Base-by-base conservation (phyloP, 2,888 invertebrate species). In the Proisotoma minuta region DNA sequence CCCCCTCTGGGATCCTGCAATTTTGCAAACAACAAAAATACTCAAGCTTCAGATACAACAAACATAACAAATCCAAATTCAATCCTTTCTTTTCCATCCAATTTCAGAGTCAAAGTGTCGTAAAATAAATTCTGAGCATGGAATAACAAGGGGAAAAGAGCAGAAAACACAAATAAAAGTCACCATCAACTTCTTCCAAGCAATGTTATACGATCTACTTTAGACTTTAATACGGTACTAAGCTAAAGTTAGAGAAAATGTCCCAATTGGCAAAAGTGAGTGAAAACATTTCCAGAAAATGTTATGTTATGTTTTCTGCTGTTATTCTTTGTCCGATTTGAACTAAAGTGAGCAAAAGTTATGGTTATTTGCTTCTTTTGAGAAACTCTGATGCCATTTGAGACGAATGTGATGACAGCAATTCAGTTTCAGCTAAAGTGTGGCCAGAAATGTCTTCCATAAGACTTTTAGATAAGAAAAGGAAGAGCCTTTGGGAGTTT, bases 1-100 rank as follows among this genome's bases (percentile, higher is more conserved):
- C 85, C 84, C 75, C 90, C 87, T 79, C 88, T 85, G 75, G 87
- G 84, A 81, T 91, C 90, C 91, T 91, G 76, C 26, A 76, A 34
- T 34, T 34, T 34, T 8, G 34, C 34, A 34, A 34, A 34, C 34
- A 15, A 34, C 34, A 15, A 34, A 34, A 34, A 34, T 34, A 34
- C 34, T 8, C 34, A 8, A 34, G 15, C 8, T 34, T 10, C 15
- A 8, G 34, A 34, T 34, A 10, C 34, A 34, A 15, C 8, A 34
- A 15, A 10, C 8, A 15, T 8, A 34, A 34, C 34, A 34, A 34
- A 34, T n/a, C n/a, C n/a, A n/a, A n/a, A n/a, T n/a, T n/a, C n/a
- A n/a, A n/a, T n/a, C n/a, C n/a, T n/a, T n/a, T n/a, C 34, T 34
- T 18, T 18, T n/a, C 43, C 43, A 12, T 43, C 43, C 43, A n/a